Percentiles rank a stretch among this genome's conserved stretches.
phyloP scores from a whole-genome alignment of 2,888 invertebrate species.

The Lamellibrachia columna region DNA sequence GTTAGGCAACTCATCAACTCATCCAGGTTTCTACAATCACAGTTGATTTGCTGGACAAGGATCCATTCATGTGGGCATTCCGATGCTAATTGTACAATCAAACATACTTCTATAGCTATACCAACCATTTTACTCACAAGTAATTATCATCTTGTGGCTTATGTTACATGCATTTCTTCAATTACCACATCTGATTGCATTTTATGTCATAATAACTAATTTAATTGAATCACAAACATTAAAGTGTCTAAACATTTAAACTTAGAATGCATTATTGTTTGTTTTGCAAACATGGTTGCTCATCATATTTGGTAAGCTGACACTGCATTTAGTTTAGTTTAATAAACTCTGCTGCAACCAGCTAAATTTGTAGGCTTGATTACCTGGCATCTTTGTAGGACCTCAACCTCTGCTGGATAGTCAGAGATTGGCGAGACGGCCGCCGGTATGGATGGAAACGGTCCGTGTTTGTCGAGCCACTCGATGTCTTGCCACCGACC shows the following conservation, averaged over 20 bases:
- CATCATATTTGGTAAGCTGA: too few relatives aligned
- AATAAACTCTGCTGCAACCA: too few relatives aligned
- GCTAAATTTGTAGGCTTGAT: too few relatives aligned
- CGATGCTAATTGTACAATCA: neutral
- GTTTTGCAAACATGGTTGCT: too few relatives aligned
- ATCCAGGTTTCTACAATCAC: neutral
- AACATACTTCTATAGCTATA: neutral
- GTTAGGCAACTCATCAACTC: neutral
- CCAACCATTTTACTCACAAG: neutral
- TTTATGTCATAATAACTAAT: too few relatives aligned
- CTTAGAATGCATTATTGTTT: too few relatives aligned
- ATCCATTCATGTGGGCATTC: neutral
- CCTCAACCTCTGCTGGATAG: neutral
- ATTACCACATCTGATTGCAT: too few relatives aligned
- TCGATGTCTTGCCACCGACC: neutral
- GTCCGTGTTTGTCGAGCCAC: neutral
- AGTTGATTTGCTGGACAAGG: neutral
- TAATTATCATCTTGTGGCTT: neutral
- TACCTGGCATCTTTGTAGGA: neutral
- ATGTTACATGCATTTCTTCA: too few relatives aligned
- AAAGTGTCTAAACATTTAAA: too few relatives aligned
- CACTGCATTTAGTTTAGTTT: too few relatives aligned
- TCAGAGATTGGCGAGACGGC: neutral
- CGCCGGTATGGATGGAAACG: neutral
- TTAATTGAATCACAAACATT: too few relatives aligned